A percentile compares a stretch with the other conserved stretches of the same genome.
Evolutionary conservation across 2,888 invertebrate genomes (phyloP).

Genomic region (Protophormia terraenovae): DNA sequence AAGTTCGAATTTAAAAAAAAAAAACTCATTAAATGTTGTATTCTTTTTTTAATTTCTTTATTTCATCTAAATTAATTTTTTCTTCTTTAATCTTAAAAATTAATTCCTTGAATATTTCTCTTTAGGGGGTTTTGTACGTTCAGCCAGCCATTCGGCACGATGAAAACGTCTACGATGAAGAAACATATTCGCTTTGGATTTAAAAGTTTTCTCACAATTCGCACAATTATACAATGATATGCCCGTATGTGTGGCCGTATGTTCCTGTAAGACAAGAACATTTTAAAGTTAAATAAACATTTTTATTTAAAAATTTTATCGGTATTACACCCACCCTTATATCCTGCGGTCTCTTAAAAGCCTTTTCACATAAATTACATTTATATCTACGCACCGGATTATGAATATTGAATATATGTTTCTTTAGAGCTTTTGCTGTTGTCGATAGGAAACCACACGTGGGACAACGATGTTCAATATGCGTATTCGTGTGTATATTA

Average conservation of each 20-base stretch:
- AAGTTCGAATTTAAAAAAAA: no score
- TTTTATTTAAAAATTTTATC: background rate
- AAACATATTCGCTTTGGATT: constrained; percentile 78
- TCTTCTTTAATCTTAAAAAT: background rate
- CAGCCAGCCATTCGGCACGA: constrained; percentile 78
- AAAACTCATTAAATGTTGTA: no score
- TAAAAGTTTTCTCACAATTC: constrained; percentile 77
- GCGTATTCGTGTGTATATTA: constrained; percentile 56
- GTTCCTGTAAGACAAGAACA: constrained; percentile 75
- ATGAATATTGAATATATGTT: constrained; percentile 77
- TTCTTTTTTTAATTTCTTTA: no score
- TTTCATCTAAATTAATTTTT: background rate
- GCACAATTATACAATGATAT: constrained; percentile 77
- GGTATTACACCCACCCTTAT: constrained; percentile 58
- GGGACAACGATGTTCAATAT: constrained; percentile 71
- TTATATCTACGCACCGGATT: constrained; percentile 75
- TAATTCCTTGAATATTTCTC: constrained; percentile 59
- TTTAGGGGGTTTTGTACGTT: constrained; percentile 58
- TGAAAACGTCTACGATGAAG: constrained; percentile 78
- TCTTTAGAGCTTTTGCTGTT: constrained; percentile 75
- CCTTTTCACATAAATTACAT: constrained; percentile 79
- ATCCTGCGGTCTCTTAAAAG: constrained; percentile 75
- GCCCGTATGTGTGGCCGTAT: constrained; percentile 78
- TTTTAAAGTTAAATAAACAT: background rate
- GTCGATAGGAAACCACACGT: constrained; percentile 77